Percentiles rank a stretch among this genome's conserved stretches.
These are phyloP conservation scores for Dendrocincla fuliginosa DNA, from an alignment of 2,797 vertebrate genomes.

Conservation along the genomic window DNA sequence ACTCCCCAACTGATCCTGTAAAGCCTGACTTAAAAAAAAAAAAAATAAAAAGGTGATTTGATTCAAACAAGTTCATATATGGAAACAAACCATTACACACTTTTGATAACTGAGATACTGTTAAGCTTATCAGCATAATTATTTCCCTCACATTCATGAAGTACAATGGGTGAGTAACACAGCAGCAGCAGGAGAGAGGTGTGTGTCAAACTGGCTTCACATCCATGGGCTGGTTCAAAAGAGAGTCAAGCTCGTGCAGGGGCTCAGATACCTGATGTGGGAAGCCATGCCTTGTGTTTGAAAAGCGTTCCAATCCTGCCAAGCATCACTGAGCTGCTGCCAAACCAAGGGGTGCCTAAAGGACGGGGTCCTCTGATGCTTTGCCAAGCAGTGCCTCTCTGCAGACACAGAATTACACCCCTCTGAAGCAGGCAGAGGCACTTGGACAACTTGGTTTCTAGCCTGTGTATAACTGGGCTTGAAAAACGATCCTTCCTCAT, in stretches of 20 bases:
- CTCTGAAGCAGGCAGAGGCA: not conserved
- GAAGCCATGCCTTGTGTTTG: not conserved
- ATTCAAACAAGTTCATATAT: not conserved
- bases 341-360: not conserved
- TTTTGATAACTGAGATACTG: not conserved
- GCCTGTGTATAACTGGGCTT: not conserved
- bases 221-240: not conserved
- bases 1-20: not conserved
- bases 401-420: not conserved
- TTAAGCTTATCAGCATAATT: not conserved
- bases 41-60: not conserved
- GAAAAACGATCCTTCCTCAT: not conserved
- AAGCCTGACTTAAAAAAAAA: not conserved
- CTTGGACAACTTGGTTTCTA: not conserved
- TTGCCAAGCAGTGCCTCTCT: not conserved
- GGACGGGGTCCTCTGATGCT: fast-evolving
- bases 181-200: fast-evolving
- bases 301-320: not conserved
- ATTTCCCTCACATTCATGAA: not conserved
- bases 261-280: not conserved
- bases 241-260: not conserved
- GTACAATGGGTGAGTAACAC: not conserved
- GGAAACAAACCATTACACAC: slow-evolving; percentile 8
- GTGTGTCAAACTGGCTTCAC: not conserved
- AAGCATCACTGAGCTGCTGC: not conserved